Base-by-base conservation (phyloP, 2,888 invertebrate species). In the Clitarchus hookeri region DNA sequence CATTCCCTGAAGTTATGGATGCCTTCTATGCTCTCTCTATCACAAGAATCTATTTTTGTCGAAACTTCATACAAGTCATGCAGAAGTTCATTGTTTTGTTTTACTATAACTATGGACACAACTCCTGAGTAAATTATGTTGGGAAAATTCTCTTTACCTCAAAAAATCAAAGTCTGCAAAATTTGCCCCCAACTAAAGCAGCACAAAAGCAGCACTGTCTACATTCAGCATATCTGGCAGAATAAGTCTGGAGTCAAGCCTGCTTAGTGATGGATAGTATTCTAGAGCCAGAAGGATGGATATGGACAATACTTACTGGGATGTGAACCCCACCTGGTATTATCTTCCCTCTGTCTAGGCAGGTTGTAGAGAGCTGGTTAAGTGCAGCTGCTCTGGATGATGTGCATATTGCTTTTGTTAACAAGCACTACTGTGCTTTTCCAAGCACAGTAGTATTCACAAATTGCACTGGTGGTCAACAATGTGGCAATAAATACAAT, bases 261-360 rank as follows among this genome's bases (percentile, higher is more conserved):
- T 78, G 78, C 26, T 78, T 23, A 23, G 9, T 0, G 2, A 78
- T 19, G n/a, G 78, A 78, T 2, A 78, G 11, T 23, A 78, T 78
- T 78, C 78, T 23, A 78, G 78, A 78, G 78, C 78, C 9, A 78
- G 78, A 78, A 78, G 78, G 78, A 12, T 78, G n/a, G 78, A 23
- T 0, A 8, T 78, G 78, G 78, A 78, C 9, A n/a, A 78, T 78
- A 23, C 16, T 78, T 78, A 23, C 13, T 12, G 26, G 78, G n/a
- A 0, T 11, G 13, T 78, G 78, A 23, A 78, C 78, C 0, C 78
- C 9, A 26, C 11, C 78, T 78, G 78, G 78, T 78, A n/a, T 19
- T 6, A 0, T 23, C 26, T 3, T 78, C 78, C 2, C 4, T 78
- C 78, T 78, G 26, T 78, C 26, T 78, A 23, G 9, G 78, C 2